Evolutionary conservation across 2,797 vertebrate genomes (phyloP).

Genomic region (Botia kubotai): DNA sequence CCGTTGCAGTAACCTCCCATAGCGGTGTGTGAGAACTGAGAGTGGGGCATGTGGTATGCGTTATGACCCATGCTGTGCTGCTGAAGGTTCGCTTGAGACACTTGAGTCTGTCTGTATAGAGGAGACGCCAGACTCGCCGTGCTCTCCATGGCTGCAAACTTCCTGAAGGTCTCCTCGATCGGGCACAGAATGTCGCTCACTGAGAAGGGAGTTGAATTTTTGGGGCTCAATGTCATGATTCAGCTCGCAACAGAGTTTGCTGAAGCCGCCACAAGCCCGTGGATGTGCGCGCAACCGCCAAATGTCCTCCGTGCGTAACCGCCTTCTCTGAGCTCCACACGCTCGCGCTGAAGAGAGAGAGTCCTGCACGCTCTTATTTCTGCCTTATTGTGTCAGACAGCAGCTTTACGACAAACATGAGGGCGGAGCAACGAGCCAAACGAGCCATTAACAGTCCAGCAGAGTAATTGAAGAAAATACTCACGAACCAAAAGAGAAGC

Average conservation of each 20-base stretch:
- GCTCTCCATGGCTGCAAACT: constrained; percentile 86
- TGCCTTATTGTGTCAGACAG: constrained; percentile 80
- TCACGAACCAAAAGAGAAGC: constrained; percentile 56
- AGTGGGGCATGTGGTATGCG: constrained; percentile 83
- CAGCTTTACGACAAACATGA: constrained; percentile 82
- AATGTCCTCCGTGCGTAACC: constrained; percentile 64
- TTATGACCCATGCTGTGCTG: constrained; percentile 71
- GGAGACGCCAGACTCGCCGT: constrained; percentile 78
- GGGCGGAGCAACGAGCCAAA: constrained; percentile 80
- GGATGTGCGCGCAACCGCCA: constrained; percentile 65
- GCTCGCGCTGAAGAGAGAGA: constrained; percentile 73
- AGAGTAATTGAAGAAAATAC: constrained; percentile 68
- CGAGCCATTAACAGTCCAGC: constrained; percentile 75
- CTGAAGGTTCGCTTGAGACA: constrained; percentile 75
- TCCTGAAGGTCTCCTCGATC: constrained; percentile 93
- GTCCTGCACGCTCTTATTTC: constrained; percentile 76
- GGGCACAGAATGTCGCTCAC: constrained; percentile 93
- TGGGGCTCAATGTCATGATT: constrained; percentile 97
- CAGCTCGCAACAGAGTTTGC: constrained; percentile 69
- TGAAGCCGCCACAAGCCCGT: constrained; percentile 65
- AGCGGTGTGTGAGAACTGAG: constrained; percentile 86
- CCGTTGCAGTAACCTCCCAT: constrained; percentile 89
- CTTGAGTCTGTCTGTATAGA: constrained; percentile 79
- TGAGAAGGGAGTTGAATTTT: constrained; percentile 94
- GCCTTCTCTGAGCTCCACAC: constrained; percentile 71